These are phyloP conservation scores for Nezara viridula DNA, from an alignment of 2,888 invertebrate genomes.

Conservation along the genomic window DNA sequence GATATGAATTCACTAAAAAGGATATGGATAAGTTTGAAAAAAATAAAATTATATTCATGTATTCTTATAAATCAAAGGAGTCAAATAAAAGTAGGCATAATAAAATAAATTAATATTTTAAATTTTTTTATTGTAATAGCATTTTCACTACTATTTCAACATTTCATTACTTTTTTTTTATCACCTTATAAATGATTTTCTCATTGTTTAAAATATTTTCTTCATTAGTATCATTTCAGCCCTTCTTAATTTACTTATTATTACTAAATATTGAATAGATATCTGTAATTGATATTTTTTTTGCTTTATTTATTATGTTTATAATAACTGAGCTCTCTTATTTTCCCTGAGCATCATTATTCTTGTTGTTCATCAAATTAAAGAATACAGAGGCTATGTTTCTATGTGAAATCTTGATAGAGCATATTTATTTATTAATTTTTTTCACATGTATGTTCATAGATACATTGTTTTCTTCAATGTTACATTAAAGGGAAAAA, in stretches of 20 bases:
- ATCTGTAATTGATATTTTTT: background rate
- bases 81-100: background rate
- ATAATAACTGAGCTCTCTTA: background rate
- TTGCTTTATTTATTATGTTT: background rate
- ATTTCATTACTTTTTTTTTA: background rate
- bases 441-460: background rate
- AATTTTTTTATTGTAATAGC: background rate
- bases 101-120: background rate
- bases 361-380: background rate
- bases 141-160: background rate
- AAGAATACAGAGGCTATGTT: background rate
- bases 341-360: background rate
- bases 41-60: too few relatives aligned
- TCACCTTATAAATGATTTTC: background rate
- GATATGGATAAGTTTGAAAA: too few relatives aligned
- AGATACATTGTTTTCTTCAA: background rate
- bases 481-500: background rate
- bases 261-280: background rate
- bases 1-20: too few relatives aligned
- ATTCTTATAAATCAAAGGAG: too few relatives aligned
- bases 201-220: background rate
- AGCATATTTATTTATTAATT: background rate
- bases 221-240: background rate
- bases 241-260: rapidly evolving
- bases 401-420: background rate